Base-by-base conservation (phyloP, 1,140 invertebrate genomes). In the Lepidostoma basale region DNA sequence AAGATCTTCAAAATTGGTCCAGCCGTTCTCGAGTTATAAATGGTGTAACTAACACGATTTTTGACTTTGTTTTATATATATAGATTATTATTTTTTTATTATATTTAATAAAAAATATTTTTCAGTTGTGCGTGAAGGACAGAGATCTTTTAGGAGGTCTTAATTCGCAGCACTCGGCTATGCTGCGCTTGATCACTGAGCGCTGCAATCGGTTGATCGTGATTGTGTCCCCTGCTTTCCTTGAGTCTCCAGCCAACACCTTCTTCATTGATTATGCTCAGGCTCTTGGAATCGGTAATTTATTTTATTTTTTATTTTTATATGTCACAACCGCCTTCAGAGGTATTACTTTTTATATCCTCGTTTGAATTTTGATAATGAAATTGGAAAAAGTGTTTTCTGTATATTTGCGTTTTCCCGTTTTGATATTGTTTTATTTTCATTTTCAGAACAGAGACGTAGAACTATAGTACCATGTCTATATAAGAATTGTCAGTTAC, bases 191-290 rank as follows among this genome's bases (percentile, higher is more conserved):
- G 14, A 92, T 94, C 76, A 85, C 87, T 14, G 86, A 90, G 73
- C 79, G 91, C 6, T 93, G 92, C 73, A 86, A 88, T 26, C 84
- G 88, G 70, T 78, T 93, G 30, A 87, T 93, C 28, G 85, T 91
- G 0, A 85, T 94, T 54, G 77, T 92, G 42, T 91, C 91, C 1
- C 85, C 89, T 0, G 86, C 84, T 66, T 93, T 93, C 79, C 76
- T 92, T 2, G 76, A 85, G 68, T 90, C 89, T 74, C 78, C 86
- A 9, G 87, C 85, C 23, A 91, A 91, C 69, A 84, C 84, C 62
- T 94, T 90, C 78, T 87, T 91, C 69, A 80, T 89, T 0, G 88
- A 87, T 65, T 90, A 88, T 76, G 89, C 90, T 22, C 90, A 92
- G 77, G 89, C 89, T 5, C 77, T 90, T 67, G 87, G 87, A 73